Evolutionary conservation across 2,113 vertebrate genomes (phyloP).

Genomic region (Riparia riparia): DNA sequence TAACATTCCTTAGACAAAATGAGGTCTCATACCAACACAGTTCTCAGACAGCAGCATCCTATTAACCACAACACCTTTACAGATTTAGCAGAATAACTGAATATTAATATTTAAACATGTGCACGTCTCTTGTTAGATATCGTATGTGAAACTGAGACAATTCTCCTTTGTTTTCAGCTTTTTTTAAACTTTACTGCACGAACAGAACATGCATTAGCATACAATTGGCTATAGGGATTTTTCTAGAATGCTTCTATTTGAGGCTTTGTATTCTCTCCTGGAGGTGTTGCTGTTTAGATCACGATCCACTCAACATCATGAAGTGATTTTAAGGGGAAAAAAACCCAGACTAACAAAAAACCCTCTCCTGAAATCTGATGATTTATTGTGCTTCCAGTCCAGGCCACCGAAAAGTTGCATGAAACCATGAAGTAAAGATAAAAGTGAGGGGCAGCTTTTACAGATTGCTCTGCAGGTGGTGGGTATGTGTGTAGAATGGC

Average conservation of each 20-base stretch:
- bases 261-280: not conserved
- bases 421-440: not conserved
- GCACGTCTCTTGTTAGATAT: not conserved
- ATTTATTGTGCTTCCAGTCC: not conserved
- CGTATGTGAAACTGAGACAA: not conserved
- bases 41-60: not conserved
- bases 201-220: not conserved
- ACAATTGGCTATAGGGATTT: not conserved
- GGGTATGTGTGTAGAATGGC: not conserved
- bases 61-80: not conserved
- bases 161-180: not conserved
- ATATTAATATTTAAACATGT: not conserved
- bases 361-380: not conserved
- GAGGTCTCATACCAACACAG: not conserved
- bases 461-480: not conserved
- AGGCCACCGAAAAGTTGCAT: not conserved
- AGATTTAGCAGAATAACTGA: not conserved
- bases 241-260: not conserved
- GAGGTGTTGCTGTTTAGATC: not conserved
- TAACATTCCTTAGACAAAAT: not conserved
- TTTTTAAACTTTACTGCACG: not conserved
- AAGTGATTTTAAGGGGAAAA: not conserved
- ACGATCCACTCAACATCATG: not conserved
- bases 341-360: not conserved
- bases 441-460: not conserved